Conservation (phyloP, 1,140 invertebrate species). For the Tigriopus japonicus region DNA sequence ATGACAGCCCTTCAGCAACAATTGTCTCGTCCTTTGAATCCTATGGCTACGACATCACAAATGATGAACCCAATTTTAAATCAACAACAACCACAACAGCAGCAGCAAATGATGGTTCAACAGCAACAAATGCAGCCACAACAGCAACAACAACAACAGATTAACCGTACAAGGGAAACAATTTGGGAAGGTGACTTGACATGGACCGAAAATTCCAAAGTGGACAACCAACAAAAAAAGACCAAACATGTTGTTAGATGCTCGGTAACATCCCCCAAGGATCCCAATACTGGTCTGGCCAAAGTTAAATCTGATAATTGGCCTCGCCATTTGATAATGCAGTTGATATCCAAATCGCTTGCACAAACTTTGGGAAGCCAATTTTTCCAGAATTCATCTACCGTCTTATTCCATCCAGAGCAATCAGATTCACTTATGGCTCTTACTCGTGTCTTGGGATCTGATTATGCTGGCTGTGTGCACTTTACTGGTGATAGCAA, state of each 20-base stretch:
- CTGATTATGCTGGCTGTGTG: constrained; percentile 56
- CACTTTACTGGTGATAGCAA: constrained; percentile 23
- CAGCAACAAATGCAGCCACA: constrained; percentile 23
- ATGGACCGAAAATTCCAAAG: constrained; percentile 60
- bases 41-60: no score
- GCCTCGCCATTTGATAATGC: constrained; percentile 78
- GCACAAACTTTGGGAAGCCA: constrained; percentile 59
- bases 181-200: constrained; percentile 74
- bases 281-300: constrained; percentile 23
- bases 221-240: constrained; percentile 31
- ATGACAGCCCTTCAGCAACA: constrained; percentile 1
- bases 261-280: constrained; percentile 38
- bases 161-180: constrained; percentile 29
- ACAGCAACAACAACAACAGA: constrained; percentile 18
- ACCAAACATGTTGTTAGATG: constrained; percentile 61
- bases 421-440: constrained; percentile 58
- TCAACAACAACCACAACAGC: no score
- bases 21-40: background rate
- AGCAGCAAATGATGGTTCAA: constrained; percentile 17
- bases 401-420: constrained; percentile 53
- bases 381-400: constrained; percentile 69
- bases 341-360: constrained; percentile 73
- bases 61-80: no score
- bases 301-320: constrained; percentile 78
- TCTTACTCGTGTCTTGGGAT: constrained; percentile 71